Base-by-base conservation (phyloP, 2,797 vertebrate genomes). In the Allobates femoralis region DNA sequence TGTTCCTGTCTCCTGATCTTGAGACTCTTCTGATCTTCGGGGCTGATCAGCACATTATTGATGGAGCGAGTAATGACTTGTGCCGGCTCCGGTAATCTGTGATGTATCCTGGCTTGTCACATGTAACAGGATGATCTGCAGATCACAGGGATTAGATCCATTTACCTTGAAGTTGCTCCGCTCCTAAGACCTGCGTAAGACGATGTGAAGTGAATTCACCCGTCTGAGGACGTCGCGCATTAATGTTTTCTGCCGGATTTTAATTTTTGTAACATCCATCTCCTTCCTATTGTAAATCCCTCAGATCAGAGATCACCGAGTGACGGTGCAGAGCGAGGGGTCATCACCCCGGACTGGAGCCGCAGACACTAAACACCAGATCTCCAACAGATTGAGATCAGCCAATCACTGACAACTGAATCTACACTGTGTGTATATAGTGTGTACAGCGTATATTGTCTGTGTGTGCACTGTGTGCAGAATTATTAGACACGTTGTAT, bases 111-210 rank as follows among this genome's bases (percentile, higher is more conserved):
- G 34, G 1, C 53, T 32, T 21, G 41, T 73, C 69, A 14, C 19
- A 55, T 46, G 76, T 50, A 79, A 37, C 56, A 46, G 84, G 76
- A 62, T 56, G 75, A 79, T 85, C 71, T 60, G 58, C 5, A n/a
- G 23, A 69, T 73, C 64, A 73, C 50, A 19, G n/a, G 8, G 26
- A 56, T 62, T 77, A 50, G 46, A 64, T 64, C 28, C 64, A 37
- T 23, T 21, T 10, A 37, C 46, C 30, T 32, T 85, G 50, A 79
- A 79, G 51, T 56, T 30, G 23, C 60, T 28, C 56, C 23, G 26
- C 32, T 37, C 16, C 81, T 55, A 5, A 73, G 34, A 83, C 15
- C 30, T n/a, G 21, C 18, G n/a, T 60, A 79, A 32, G 30, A 32
- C 16, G 16, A 32, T 4, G 64, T 34, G 64, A 19, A 19, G 64